A percentile compares a stretch with the other conserved stretches of the same genome.
Conservation (phyloP, 1,140 invertebrate species). For the Atta texana region DNA sequence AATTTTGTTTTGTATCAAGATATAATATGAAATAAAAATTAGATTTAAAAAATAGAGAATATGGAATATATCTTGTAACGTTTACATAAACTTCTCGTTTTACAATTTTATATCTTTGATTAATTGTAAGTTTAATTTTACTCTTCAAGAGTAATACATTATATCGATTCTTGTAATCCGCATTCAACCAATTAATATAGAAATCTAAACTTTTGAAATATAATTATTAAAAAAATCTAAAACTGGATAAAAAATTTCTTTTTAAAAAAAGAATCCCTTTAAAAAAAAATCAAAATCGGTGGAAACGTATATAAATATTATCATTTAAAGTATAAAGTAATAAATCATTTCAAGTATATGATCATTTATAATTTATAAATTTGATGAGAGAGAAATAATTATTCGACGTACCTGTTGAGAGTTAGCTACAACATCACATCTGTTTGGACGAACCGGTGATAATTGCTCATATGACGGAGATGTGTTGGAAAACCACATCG, state of each 20-base stretch:
- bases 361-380: not conserved
- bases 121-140: too few relatives aligned
- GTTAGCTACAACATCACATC: conserved; percentile 75
- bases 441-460: conserved; percentile 80
- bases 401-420: conserved; percentile 81
- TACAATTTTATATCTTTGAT: too few relatives aligned
- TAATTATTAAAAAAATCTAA: not conserved
- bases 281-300: not conserved
- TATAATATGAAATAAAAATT: too few relatives aligned
- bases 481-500: conserved; percentile 80
- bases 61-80: too few relatives aligned
- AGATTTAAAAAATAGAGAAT: too few relatives aligned
- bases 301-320: not conserved
- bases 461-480: conserved; percentile 82
- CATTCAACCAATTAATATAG: too few relatives aligned
- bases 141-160: too few relatives aligned
- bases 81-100: too few relatives aligned
- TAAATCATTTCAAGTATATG: not conserved
- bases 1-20: too few relatives aligned
- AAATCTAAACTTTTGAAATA: not conserved
- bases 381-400: not conserved
- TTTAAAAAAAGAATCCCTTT: not conserved
- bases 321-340: not conserved
- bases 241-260: not conserved
- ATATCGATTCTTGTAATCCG: too few relatives aligned